Conservation (phyloP, 2,113 vertebrate species). For the Elaphurus davidianus region DNA sequence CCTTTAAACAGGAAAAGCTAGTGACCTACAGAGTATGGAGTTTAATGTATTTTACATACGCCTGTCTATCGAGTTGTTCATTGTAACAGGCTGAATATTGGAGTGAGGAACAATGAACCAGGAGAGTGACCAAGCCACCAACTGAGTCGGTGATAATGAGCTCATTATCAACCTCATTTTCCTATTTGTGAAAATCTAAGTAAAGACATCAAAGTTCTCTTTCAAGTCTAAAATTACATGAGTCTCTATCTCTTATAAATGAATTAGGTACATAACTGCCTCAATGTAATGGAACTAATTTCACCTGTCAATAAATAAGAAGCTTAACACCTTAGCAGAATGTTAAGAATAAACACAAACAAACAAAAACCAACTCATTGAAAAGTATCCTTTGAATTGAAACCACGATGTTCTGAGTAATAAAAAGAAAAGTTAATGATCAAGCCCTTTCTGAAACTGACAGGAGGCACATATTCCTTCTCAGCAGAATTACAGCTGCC, state of each 20-base stretch:
- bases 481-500: constrained; percentile 21
- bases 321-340: neutral
- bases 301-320: neutral
- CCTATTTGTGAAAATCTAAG: neutral
- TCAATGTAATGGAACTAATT: neutral
- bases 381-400: neutral
- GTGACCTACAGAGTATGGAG: neutral
- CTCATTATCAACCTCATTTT: neutral
- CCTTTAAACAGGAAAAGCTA: neutral
- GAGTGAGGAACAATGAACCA: neutral
- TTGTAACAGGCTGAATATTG: neutral
- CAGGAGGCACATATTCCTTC: neutral
- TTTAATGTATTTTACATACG: neutral
- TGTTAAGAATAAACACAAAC: constrained; percentile 18
- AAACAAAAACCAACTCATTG: neutral
- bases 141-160: neutral
- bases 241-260: neutral
- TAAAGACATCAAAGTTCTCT: neutral
- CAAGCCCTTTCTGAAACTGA: constrained; percentile 10
- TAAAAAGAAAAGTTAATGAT: constrained; percentile 1
- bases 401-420: neutral
- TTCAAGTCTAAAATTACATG: neutral
- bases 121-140: neutral
- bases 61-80: neutral
- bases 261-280: neutral